Conservation (phyloP, 2,797 vertebrate species). For the Sitta carolinensis region DNA sequence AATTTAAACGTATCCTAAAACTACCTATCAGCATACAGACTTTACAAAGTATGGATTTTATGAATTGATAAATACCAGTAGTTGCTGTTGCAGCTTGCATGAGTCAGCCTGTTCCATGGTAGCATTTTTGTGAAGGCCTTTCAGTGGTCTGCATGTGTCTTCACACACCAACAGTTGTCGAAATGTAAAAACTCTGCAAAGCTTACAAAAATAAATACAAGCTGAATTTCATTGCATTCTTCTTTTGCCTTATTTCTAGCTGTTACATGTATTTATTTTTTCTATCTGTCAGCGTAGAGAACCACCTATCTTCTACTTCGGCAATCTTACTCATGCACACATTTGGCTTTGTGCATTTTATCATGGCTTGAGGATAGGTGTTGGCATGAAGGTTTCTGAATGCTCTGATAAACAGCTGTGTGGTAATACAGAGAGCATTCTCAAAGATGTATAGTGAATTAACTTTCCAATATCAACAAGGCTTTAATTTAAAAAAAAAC, state of each 20-base stretch:
- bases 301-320: background rate
- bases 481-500: background rate
- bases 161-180: background rate
- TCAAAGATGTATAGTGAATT: background rate
- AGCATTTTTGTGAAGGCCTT: background rate
- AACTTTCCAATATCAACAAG: background rate
- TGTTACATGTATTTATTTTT: background rate
- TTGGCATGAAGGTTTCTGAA: background rate
- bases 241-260: background rate
- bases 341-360: background rate
- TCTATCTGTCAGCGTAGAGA: background rate
- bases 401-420: background rate
- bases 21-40: background rate
- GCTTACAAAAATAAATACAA: background rate
- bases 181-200: background rate
- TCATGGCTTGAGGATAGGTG: background rate
- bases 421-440: background rate
- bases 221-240: background rate
- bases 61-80: background rate
- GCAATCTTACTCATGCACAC: background rate
- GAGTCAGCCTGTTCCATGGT: background rate
- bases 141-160: background rate
- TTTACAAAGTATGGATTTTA: background rate
- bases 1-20: background rate
- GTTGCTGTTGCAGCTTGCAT: background rate